Evolutionary conservation across 2,113 vertebrate species (phyloP).

Genomic region (Pampusana beccarii): DNA sequence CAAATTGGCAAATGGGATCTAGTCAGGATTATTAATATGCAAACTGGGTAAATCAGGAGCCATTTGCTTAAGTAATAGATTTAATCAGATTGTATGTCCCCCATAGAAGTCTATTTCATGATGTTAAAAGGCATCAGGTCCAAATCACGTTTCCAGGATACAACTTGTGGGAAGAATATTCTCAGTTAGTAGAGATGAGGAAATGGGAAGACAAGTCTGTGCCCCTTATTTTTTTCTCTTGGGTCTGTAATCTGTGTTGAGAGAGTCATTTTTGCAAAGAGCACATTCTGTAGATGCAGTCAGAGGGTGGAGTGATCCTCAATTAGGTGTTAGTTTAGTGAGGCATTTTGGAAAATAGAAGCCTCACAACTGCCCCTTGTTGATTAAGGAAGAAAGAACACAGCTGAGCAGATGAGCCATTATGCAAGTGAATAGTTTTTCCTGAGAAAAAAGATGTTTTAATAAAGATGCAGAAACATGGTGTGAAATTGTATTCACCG

Average conservation of each 20-base stretch:
- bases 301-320: neutral
- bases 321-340: neutral
- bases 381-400: neutral
- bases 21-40: neutral
- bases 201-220: neutral
- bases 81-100: neutral
- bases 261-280: neutral
- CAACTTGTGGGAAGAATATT: neutral
- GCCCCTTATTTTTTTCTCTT: neutral
- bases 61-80: neutral
- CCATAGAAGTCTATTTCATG: neutral
- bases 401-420: neutral
- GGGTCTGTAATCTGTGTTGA: neutral
- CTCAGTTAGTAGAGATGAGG: neutral
- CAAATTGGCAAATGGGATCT: neutral
- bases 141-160: neutral
- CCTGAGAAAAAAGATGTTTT: neutral
- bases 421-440: neutral
- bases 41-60: neutral
- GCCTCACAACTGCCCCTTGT: neutral
- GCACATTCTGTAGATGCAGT: rapidly evolving
- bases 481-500: neutral
- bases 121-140: neutral
- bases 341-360: neutral
- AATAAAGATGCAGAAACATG: neutral